Percentiles rank a stretch among this genome's conserved stretches.
phyloP scores from a whole-genome alignment of 2,113 vertebrate genomes.

The Brachyhypopomus gauderio region DNA sequence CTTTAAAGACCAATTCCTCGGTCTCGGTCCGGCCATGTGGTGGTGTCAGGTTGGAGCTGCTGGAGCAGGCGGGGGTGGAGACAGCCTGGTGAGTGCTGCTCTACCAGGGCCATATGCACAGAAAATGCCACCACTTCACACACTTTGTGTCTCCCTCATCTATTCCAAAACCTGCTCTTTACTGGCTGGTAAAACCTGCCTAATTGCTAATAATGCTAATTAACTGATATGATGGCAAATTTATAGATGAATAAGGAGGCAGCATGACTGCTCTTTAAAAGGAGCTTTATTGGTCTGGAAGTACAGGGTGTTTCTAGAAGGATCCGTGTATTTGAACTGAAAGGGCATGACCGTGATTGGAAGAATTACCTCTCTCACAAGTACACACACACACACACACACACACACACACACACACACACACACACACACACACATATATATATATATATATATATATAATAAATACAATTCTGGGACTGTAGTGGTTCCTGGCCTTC shows the following conservation, averaged over 20 bases:
- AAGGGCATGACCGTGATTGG: background rate
- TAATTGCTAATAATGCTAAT: constrained; percentile 55
- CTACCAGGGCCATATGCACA: constrained; percentile 30
- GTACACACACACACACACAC: background rate
- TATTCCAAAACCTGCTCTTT: constrained; percentile 53
- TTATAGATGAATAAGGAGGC: constrained; percentile 44
- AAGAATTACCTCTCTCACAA: constrained; percentile 14
- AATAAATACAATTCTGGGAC: background rate
- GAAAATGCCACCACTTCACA: constrained; percentile 55
- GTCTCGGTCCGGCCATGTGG: background rate
- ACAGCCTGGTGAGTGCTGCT: background rate
- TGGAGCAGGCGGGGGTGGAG: too few species aligned
- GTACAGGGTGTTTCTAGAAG: constrained; percentile 21
- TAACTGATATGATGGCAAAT: constrained; percentile 32
- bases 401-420: constrained; percentile 1
- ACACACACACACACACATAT: constrained; percentile 9
- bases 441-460: too few species aligned
- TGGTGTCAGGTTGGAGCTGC: background rate
- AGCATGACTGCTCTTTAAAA: constrained; percentile 43
- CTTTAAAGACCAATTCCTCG: background rate
- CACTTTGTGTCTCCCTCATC: constrained; percentile 45
- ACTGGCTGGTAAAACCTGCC: constrained; percentile 40
- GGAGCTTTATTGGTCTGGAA: constrained; percentile 33
- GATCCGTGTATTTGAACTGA: constrained; percentile 11
- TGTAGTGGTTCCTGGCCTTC: constrained; percentile 8